A percentile compares a stretch with the other conserved stretches of the same genome.
Evolutionary conservation across 2,113 vertebrate species (phyloP).

Genomic region (Baryphthengus martii): DNA sequence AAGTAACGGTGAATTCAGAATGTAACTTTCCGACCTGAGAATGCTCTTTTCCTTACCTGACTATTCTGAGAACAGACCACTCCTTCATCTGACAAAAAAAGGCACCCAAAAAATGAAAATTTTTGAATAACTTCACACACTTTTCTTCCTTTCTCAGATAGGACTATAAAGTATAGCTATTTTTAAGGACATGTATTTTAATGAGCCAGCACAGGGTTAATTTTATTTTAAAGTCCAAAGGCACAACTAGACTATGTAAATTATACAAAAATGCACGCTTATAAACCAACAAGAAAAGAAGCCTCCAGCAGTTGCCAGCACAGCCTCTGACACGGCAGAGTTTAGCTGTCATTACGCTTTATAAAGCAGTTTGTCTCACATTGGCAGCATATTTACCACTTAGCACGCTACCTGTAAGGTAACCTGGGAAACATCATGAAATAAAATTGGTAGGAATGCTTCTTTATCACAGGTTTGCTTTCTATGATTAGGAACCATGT

Average conservation of each 20-base stretch:
- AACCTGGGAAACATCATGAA: background rate
- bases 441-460: background rate
- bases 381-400: background rate
- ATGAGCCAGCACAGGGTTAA: background rate
- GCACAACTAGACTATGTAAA: background rate
- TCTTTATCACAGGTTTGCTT: background rate
- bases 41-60: background rate
- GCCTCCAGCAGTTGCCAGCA: background rate
- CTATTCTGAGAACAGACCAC: background rate
- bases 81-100: background rate
- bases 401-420: background rate
- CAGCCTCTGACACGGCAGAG: background rate
- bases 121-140: background rate
- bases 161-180: background rate
- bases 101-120: background rate
- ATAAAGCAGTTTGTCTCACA: background rate
- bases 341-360: background rate
- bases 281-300: background rate
- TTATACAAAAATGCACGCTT: background rate
- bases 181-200: background rate
- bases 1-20: background rate
- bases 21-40: background rate
- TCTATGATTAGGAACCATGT: background rate
- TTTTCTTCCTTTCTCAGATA: background rate
- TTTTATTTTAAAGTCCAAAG: background rate